phyloP scores from a whole-genome alignment of 2,113 vertebrate species.

The Saccopteryx bilineata region DNA sequence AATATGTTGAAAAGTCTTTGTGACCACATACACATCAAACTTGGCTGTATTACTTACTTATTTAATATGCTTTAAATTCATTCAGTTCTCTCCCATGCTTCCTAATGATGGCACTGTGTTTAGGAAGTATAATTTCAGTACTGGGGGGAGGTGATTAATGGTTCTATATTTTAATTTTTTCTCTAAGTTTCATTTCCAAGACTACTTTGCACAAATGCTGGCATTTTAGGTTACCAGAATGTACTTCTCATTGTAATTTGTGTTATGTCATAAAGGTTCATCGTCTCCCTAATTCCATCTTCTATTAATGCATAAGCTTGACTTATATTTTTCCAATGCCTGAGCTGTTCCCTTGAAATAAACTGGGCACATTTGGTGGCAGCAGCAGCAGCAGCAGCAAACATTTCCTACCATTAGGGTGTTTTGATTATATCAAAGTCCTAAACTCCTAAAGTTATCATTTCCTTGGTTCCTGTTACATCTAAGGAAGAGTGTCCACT shows the following conservation, averaged over 20 bases:
- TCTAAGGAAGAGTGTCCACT: neutral
- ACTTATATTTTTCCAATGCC: neutral
- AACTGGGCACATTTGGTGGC: neutral
- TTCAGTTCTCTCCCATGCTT: neutral
- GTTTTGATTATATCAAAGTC: neutral
- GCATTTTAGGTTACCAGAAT: neutral
- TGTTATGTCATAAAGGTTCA: neutral
- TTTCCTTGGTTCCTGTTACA: neutral
- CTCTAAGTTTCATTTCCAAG: constrained; percentile 20
- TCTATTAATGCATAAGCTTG: neutral
- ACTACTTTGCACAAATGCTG: neutral
- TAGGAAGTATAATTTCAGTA: constrained; percentile 41
- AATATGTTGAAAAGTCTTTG: constrained; percentile 12
- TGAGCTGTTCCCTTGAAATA: neutral
- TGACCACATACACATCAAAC: neutral
- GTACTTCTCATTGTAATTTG: neutral
- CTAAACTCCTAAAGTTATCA: constrained; percentile 13
- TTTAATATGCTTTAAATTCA: neutral
- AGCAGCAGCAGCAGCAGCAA: neutral
- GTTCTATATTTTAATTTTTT: constrained; percentile 46
- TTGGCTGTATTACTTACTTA: constrained; percentile 3
- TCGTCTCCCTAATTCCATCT: neutral
- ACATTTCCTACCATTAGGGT: neutral
- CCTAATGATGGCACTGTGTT: constrained; percentile 19
- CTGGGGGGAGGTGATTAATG: neutral